These are phyloP conservation scores for Montipora sp. DNA, from an alignment of 64 coral and sea anemone species.

Conservation along the genomic window DNA sequence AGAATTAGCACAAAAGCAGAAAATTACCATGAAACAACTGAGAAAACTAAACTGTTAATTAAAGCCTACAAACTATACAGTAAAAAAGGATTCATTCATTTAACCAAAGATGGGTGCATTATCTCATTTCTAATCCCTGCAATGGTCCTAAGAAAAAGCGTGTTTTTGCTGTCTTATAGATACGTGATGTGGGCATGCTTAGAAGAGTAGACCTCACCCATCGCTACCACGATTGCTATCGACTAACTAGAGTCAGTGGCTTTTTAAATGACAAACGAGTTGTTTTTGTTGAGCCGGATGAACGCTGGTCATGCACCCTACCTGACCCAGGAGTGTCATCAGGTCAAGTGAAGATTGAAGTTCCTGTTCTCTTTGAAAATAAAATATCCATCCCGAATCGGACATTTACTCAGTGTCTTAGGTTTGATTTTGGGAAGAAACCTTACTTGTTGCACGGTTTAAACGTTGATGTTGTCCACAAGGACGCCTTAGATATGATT, in stretches of 20 bases:
- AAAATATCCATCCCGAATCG: not conserved
- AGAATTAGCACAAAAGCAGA: too few relatives aligned
- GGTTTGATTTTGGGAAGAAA: conserved; percentile 78
- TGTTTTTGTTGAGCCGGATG: not conserved
- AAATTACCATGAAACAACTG: too few relatives aligned
- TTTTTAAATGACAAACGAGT: not conserved
- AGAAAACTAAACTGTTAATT: too few relatives aligned
- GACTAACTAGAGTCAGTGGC: conserved; percentile 5
- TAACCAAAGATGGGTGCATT: too few relatives aligned
- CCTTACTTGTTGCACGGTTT: conserved; percentile 49
- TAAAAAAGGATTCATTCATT: too few relatives aligned
- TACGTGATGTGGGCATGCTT: conserved; percentile 41
- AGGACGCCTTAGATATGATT: conserved; percentile 14
- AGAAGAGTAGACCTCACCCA: conserved; percentile 55
- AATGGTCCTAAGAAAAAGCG: too few relatives aligned
- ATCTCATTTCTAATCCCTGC: too few relatives aligned
- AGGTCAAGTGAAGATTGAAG: conserved; percentile 39
- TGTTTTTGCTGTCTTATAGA: conserved; percentile 18
- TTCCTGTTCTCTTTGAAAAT: conserved; percentile 56
- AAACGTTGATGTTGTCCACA: conserved; percentile 51
- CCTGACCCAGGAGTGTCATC: not conserved
- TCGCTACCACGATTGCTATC: conserved; percentile 60
- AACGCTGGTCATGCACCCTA: conserved; percentile 18
- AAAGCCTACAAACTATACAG: too few relatives aligned
- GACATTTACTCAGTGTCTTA: conserved; percentile 72